Evolutionary conservation across 2,113 vertebrate species (phyloP).

Genomic region (Crotalus tigris): DNA sequence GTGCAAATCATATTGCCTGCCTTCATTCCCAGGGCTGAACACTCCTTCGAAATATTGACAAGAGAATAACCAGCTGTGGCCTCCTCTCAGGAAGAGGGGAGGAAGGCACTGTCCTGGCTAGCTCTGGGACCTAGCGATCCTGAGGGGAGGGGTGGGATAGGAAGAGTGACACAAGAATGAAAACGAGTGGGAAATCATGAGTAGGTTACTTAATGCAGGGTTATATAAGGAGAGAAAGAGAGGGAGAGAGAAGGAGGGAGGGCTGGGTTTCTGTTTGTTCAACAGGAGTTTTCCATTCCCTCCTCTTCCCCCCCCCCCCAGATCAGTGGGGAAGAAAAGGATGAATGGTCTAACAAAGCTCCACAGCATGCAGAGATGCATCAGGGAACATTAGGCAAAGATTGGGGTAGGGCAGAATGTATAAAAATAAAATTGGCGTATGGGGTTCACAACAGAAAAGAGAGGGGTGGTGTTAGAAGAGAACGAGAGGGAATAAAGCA

Average conservation of each 20-base stretch:
- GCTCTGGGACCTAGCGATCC: background rate
- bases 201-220: slow-evolving; percentile 4
- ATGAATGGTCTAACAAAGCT: no score
- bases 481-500: background rate
- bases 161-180: background rate
- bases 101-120: background rate
- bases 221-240: slow-evolving; percentile 11
- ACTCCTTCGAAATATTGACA: background rate
- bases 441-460: background rate
- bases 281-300: background rate
- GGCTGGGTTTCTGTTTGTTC: background rate
- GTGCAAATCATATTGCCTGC: background rate
- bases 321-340: background rate
- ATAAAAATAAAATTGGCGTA: background rate
- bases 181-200: slow-evolving; percentile 3
- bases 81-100: background rate
- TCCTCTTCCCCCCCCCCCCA: background rate
- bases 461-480: no score
- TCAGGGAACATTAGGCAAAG: background rate
- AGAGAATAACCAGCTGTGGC: background rate
- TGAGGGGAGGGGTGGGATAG: background rate
- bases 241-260: background rate
- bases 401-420: background rate
- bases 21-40: background rate
- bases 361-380: background rate